phyloP scores from a whole-genome alignment of 2,113 vertebrate species.

The Calonectris borealis region DNA sequence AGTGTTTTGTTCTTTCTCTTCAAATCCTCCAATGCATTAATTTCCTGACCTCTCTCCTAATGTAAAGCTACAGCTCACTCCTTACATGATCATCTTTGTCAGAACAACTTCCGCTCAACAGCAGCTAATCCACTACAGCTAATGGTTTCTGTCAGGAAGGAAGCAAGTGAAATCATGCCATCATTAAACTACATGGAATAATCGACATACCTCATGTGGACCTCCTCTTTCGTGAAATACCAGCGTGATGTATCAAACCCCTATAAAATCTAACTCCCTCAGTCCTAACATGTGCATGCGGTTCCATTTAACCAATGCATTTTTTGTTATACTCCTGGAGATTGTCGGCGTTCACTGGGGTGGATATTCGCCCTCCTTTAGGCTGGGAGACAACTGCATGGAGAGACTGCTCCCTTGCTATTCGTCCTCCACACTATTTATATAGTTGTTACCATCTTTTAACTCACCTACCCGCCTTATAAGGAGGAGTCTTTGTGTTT shows the following conservation, averaged over 20 bases:
- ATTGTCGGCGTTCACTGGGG: accelerated
- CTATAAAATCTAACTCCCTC: not conserved
- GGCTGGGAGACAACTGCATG: not conserved
- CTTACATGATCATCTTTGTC: not conserved
- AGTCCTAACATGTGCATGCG: accelerated
- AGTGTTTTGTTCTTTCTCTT: not conserved
- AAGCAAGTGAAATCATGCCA: not conserved
- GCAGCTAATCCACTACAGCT: not conserved
- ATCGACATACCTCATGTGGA: not conserved
- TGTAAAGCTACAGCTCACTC: not conserved
- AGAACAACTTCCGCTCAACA: not conserved
- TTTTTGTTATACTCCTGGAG: not conserved
- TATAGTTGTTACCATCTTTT: not conserved
- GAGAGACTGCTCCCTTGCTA: not conserved
- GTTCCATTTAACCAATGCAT: not conserved
- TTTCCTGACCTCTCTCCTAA: slow-evolving; percentile 19
- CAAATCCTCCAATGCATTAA: not conserved
- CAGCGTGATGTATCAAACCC: not conserved
- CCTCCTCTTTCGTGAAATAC: not conserved
- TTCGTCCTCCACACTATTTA: not conserved
- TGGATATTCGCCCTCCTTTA: not conserved
- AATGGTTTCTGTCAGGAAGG: slow-evolving; percentile 20
- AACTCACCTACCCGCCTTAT: not conserved
- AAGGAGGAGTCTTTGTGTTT: not conserved
- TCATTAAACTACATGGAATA: not conserved